Conservation (phyloP, 2,113 vertebrate genomes). For the Saccopteryx bilineata region DNA sequence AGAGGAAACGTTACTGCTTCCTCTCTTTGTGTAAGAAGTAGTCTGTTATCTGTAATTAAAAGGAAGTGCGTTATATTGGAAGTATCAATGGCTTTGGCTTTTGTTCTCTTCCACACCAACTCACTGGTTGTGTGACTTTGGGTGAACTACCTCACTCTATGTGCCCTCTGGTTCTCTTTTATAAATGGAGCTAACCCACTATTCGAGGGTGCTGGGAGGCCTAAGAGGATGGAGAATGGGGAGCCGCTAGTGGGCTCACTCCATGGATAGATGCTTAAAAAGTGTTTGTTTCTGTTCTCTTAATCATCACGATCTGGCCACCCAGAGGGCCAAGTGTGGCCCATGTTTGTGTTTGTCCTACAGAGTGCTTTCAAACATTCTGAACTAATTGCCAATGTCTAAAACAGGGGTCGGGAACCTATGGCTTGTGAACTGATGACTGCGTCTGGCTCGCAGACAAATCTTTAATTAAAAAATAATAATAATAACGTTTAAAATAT, state of each 20-base stretch:
- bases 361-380: not conserved
- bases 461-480: too few species aligned
- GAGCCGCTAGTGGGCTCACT: not conserved
- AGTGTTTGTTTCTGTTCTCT: not conserved
- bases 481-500: too few species aligned
- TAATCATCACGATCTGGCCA: not conserved
- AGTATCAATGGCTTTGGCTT: conserved; percentile 45
- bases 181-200: not conserved
- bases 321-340: not conserved
- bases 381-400: not conserved
- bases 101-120: not conserved
- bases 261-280: not conserved
- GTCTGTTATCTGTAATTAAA: not conserved
- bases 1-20: not conserved
- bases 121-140: not conserved
- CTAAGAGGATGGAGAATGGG: not conserved
- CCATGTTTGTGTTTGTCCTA: not conserved
- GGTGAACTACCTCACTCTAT: not conserved
- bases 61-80: not conserved
- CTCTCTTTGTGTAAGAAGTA: not conserved
- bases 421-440: too few species aligned
- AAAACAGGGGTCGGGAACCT: not conserved
- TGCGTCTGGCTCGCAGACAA: too few species aligned
- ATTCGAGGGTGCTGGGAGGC: not conserved
- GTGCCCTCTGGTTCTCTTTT: not conserved